Percentiles rank a stretch among this genome's conserved stretches.
phyloP scores from a whole-genome alignment of 2,888 invertebrate species.

The Diaprepes abbreviatus region DNA sequence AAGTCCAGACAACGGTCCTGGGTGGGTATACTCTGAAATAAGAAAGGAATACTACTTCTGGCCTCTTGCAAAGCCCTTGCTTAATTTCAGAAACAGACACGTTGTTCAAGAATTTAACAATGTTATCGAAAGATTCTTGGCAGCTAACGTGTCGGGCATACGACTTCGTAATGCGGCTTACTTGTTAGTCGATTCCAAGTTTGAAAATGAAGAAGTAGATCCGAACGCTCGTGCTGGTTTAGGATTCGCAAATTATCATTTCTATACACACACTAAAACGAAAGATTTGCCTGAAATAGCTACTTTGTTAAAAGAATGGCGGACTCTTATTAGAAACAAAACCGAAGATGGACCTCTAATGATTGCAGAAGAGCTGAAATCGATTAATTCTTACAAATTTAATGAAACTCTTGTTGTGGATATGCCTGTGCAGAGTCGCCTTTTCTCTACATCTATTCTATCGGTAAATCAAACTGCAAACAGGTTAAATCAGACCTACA shows the following conservation, averaged over 20 bases:
- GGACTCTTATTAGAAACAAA: conserved; percentile 71
- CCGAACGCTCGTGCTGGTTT: conserved; percentile 57
- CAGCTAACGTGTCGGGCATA: conserved; percentile 86
- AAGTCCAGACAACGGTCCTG: conserved; percentile 68
- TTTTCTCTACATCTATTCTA: conserved; percentile 58
- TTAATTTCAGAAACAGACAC: conserved; percentile 81
- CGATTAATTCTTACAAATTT: conserved; percentile 60
- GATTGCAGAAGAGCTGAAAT: conserved; percentile 61
- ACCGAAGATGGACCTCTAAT: conserved; percentile 67
- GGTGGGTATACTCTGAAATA: conserved; percentile 78
- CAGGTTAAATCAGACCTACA: conserved; percentile 59
- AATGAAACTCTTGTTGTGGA: conserved; percentile 64
- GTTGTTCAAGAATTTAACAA: conserved; percentile 77
- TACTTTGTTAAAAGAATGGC: conserved; percentile 75
- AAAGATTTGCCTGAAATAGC: conserved; percentile 74
- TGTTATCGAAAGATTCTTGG: conserved; percentile 79
- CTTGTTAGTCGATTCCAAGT: conserved; percentile 73
- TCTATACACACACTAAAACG: conserved; percentile 76
- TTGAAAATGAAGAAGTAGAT: conserved; percentile 69
- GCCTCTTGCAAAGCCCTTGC: conserved; percentile 83
- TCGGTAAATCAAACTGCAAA: conserved; percentile 54
- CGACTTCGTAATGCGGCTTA: conserved; percentile 79
- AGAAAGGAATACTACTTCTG: conserved; percentile 81
- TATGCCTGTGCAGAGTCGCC: conserved; percentile 62
- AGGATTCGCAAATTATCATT: conserved; percentile 72